Evolutionary conservation across 2,888 invertebrate genomes (phyloP).

Genomic region (Seladonia tumulorum): DNA sequence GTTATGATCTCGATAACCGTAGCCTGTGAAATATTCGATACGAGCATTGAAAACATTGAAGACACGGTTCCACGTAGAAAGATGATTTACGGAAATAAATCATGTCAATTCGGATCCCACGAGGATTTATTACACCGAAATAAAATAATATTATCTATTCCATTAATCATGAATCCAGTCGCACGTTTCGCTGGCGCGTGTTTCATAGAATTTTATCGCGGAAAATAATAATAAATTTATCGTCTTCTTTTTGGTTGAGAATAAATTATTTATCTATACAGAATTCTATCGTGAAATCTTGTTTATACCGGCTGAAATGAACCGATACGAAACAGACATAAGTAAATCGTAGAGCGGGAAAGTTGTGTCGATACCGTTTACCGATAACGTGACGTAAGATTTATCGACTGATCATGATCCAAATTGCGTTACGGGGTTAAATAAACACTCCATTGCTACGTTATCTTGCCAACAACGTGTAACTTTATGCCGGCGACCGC

Average conservation of each 20-base stretch:
- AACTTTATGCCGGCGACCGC: constrained; percentile 26
- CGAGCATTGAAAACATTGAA: neutral
- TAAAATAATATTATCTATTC: constrained; percentile 2
- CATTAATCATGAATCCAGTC: neutral
- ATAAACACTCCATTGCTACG: constrained; percentile 48
- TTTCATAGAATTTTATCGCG: neutral
- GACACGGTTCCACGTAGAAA: neutral
- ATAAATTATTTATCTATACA: neutral
- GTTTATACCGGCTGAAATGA: neutral
- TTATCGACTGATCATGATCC: constrained; percentile 44
- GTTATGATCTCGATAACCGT: neutral
- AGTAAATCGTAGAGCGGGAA: neutral
- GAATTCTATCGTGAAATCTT: neutral
- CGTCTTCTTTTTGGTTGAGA: neutral
- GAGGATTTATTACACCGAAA: neutral
- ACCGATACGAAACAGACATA: neutral
- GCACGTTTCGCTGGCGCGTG: neutral
- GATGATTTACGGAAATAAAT: neutral
- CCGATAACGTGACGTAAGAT: constrained; percentile 37
- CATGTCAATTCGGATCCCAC: neutral
- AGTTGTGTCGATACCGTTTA: constrained; percentile 5
- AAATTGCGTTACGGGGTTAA: constrained; percentile 40
- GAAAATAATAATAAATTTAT: neutral
- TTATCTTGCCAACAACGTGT: constrained; percentile 50
- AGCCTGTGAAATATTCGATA: neutral